Base-by-base conservation (phyloP, 1,140 invertebrate genomes). In the Hyles euphorbiae region DNA sequence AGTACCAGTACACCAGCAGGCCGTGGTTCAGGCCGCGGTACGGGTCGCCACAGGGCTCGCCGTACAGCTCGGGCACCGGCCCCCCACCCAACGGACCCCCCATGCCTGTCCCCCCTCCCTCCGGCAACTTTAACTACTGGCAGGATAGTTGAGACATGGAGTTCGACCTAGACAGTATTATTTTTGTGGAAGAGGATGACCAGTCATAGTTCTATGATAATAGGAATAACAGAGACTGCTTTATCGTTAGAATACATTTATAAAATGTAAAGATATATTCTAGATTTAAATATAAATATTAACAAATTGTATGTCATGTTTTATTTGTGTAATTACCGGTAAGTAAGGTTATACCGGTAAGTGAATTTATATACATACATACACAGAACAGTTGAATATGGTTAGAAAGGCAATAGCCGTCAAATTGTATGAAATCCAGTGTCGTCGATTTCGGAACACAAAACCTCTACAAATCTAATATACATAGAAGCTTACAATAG, bases 71-170 rank as follows among this genome's bases (percentile, higher is more conserved):
- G 5, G 75, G 74, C 5, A 61, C 70, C 0, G 78, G 73, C 0
- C 78, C 78, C 5, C 76, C 68, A 0, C 58, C 75, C 0, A 74
- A 73, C 33, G 79, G 75, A 0, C 76, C 79, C 0, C 80, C 81
- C 0, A 74, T 85, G 72, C 70, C 80, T 0, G 78, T 82, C 0
- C 79, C 82, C 1, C 80, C 83, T 0, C 82, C 84, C 0, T 57
- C 79, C 2, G 74, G 70, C 5, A 85, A 79, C 61, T 88, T 85
- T 12, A 86, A 85, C 56, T 88, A 88, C 47, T 88, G 85, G 85
- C 85, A 82, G 70, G 85, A 88, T 50, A 86, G 78, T 74, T 88
- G 82, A 88, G 79, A 22, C 22, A 22, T 22, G 22, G 22, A 40
- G 36, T 40, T 22, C 22, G 22, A 78, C 12, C 68, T 76, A 49